Evolutionary conservation across 1,140 invertebrate genomes (phyloP), one percentile per base, ranked within the genome.

Genomic region (Ceratosolen solmsi): DNA sequence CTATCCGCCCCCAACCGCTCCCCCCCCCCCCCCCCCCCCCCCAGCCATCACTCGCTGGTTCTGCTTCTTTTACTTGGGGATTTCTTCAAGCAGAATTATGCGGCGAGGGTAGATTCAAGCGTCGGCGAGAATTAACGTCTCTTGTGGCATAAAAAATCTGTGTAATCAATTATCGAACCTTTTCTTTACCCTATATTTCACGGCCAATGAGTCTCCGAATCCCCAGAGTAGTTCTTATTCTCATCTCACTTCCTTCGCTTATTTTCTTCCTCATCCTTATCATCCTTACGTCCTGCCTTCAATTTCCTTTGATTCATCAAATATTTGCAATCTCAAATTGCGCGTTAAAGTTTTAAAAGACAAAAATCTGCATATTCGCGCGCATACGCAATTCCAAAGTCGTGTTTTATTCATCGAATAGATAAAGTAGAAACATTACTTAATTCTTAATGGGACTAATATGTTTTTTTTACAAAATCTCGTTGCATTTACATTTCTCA

Each of bases 141-240:
- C 88, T 91, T 90, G 89, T 87, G 90, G 90, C 88, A 90, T 91
- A 90, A 91, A 91, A 91, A 91, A 90, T 91, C 90, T 89, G 90
- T 90, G 90, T 90, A 91, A 91, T 91, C 90, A 91, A 91, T 91
- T 91, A 90, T 91, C 89, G 90, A 91, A 90, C 88, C 89, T 90
- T 90, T 87, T 91, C 88, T 87, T 90, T 90, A 89, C 87, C 87
- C 88, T 87, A 91, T 90, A 91, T 91, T 91, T 91, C 89, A 90
- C 87, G 89, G 90, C 87, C 89, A 90, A 91, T 91, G 89, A 90
- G 88, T 88, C 88, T 85, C 84, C 85, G 86, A 84, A 75, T 51
- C 83, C 83, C 84, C 83, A 83, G 84, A 83, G 85, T 84, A 84
- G 85, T 82, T 84, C 84, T 84, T 86, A 87, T 84, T 56, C 25